Conservation (phyloP, 2,797 vertebrate species). For the Phrynocephalus vlangalii region DNA sequence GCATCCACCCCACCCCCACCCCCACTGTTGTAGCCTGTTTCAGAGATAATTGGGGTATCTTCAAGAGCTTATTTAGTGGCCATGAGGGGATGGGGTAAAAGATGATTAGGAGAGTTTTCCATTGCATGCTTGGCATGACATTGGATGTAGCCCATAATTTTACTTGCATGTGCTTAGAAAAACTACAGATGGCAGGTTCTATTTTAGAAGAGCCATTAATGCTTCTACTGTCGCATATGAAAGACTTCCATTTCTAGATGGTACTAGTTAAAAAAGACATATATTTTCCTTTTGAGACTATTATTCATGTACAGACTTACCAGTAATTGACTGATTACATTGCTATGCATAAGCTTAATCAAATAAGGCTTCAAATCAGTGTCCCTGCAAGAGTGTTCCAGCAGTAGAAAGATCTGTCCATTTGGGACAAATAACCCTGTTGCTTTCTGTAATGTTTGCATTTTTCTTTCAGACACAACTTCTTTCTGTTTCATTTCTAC, state of each 20-base stretch:
- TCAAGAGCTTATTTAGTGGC: too few relatives aligned
- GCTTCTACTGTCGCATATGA: too few relatives aligned
- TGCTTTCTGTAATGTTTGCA: too few relatives aligned
- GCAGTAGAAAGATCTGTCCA: too few relatives aligned
- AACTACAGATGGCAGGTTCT: not conserved
- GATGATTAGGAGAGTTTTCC: not conserved
- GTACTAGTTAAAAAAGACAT: not conserved
- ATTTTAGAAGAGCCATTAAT: too few relatives aligned
- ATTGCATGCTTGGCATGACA: not conserved
- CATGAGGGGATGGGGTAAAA: not conserved
- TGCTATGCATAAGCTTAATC: not conserved
- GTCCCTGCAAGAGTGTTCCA: not conserved
- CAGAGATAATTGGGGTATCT: too few relatives aligned
- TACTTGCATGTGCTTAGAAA: not conserved
- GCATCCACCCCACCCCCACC: too few relatives aligned
- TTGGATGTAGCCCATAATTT: not conserved
- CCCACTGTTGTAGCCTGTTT: too few relatives aligned
- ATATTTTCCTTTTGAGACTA: not conserved
- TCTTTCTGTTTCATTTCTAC: too few relatives aligned
- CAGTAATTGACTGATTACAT: not conserved
- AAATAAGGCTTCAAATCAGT: not conserved
- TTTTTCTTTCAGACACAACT: too few relatives aligned
- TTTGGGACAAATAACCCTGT: too few relatives aligned
- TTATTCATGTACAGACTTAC: not conserved
- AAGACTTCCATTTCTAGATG: not conserved